These are phyloP conservation scores for Muscina levida DNA, from an alignment of 2,888 invertebrate genomes.

Conservation along the genomic window DNA sequence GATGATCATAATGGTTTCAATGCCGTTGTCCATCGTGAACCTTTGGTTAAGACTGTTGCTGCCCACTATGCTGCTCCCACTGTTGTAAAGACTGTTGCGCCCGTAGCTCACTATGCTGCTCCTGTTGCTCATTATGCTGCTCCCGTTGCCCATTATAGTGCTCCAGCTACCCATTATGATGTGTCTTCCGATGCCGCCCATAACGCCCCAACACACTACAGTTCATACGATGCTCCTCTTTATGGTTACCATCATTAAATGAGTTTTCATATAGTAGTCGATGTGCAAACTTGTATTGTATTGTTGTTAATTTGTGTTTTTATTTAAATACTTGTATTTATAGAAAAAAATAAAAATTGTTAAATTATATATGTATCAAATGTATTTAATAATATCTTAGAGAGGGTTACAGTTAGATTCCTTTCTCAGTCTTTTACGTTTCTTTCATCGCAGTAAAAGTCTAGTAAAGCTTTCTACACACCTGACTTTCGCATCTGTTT, in stretches of 20 bases:
- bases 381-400: too few species aligned
- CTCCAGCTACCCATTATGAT: slow-evolving; percentile 65
- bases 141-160: slow-evolving; percentile 68
- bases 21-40: slow-evolving; percentile 72
- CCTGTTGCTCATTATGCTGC: slow-evolving; percentile 63
- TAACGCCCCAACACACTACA: slow-evolving; percentile 21
- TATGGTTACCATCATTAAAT: slow-evolving; percentile 35
- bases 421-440: too few species aligned
- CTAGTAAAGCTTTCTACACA: too few species aligned
- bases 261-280: too few species aligned
- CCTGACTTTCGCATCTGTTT: too few species aligned
- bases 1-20: slow-evolving; percentile 70
- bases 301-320: too few species aligned
- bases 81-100: slow-evolving; percentile 67
- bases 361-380: too few species aligned
- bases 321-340: too few species aligned
- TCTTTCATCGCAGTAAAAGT: too few species aligned
- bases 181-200: slow-evolving; percentile 5
- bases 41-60: slow-evolving; percentile 67
- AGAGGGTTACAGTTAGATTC: too few species aligned
- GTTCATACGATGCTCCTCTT: slow-evolving; percentile 62
- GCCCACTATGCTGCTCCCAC: slow-evolving; percentile 67
- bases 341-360: too few species aligned
- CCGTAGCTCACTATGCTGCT: slow-evolving; percentile 70
- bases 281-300: too few species aligned